These are phyloP conservation scores for Trisateles emortualis DNA, from an alignment of 2,888 invertebrate species.

Conservation along the genomic window DNA sequence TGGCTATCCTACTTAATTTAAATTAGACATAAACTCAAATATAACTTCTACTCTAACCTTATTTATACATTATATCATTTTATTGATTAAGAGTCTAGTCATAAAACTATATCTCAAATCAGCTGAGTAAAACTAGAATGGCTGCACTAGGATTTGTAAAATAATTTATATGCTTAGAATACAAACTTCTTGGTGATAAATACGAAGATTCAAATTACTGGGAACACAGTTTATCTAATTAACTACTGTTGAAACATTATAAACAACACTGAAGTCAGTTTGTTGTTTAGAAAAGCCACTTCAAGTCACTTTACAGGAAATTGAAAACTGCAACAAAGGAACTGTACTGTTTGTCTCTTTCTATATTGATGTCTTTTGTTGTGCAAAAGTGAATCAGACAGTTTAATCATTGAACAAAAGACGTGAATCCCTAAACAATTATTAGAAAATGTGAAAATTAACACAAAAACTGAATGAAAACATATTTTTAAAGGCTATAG, in stretches of 20 bases:
- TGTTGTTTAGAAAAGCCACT: background rate
- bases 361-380: conserved; percentile 28
- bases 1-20: too few species aligned
- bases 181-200: too few species aligned
- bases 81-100: too few species aligned
- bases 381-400: conserved; percentile 31
- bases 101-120: too few species aligned
- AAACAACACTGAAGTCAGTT: background rate
- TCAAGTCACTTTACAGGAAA: background rate
- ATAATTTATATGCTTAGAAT: too few species aligned
- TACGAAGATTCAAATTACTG: too few species aligned
- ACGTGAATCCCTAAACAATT: conserved; percentile 17
- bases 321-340: background rate
- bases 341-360: conserved; percentile 1
- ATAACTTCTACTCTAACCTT: too few species aligned
- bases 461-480: conserved; percentile 41
- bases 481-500: conserved; percentile 26
- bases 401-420: conserved; percentile 41
- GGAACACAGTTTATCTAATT: too few species aligned
- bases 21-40: too few species aligned
- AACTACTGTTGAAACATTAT: background rate
- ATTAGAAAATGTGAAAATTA: conserved; percentile 12
- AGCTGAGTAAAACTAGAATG: too few species aligned
- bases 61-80: too few species aligned
- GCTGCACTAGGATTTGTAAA: too few species aligned